Evolutionary conservation across 2,797 vertebrate genomes (phyloP), one percentile per base, ranked within the genome.

Genomic region (Mycteria americana): DNA sequence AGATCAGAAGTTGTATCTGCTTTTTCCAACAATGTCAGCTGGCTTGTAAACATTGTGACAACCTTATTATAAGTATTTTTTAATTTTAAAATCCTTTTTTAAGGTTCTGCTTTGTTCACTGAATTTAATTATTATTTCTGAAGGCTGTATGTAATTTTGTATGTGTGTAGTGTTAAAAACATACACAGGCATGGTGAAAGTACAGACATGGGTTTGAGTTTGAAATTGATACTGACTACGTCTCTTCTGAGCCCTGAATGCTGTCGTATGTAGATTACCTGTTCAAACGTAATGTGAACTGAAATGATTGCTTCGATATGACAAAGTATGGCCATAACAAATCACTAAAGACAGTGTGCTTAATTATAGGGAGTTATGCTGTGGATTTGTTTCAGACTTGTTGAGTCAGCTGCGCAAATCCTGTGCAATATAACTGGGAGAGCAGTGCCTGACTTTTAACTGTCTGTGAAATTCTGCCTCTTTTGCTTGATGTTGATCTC

Each of bases 1-100:
- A 72, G 53, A 43, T 59, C 14, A 79, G 21, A 79, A 59, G 17
- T 23, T 48, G 3, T 35, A 21, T 51, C 9, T 91, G 23, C 16
- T 83, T 93, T 92, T 95, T 81, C 6, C 46, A 59, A 3, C 35
- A 25, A 19, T 6, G 1, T 72, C 46, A 46, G 4, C 56, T 75
- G n/a, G 16, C 63, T 17, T 25, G 5, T 86, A 63, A 75, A n/a
- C 48, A 23, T 15, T 68, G 37, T 0, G 0, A n/a, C 33, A 62
- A 19, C 7, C 18, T 78, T 78, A 33, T 31, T 73, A 18, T 19
- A 3, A 50, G 1, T 13, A 3, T 33, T 3, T 7, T 27, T 73
- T 57, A 21, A 24, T 70, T 81, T 82, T 56, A 24, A 70, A 77
- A 50, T 31, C 5, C 2, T 8, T 78, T 70, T 75, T 60, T 18